phyloP scores from a whole-genome alignment of 2,888 invertebrate genomes.

The Steromphala cineraria region DNA sequence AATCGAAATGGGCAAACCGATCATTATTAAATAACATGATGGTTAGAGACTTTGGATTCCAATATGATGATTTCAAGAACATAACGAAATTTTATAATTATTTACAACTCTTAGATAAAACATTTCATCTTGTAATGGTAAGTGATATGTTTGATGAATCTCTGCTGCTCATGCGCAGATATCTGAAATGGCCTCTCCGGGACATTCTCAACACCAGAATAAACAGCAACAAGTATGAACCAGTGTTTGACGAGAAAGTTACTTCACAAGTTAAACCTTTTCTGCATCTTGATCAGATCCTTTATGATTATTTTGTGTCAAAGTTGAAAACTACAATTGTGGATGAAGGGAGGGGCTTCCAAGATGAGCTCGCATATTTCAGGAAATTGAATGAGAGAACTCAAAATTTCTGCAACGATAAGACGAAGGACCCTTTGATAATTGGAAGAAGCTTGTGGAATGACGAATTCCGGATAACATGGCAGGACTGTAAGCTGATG shows the following conservation, averaged over 20 bases:
- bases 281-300: not conserved
- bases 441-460: not conserved
- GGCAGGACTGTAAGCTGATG: not conserved
- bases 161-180: not conserved
- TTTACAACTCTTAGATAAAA: not conserved
- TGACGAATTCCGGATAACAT: not conserved
- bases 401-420: not conserved
- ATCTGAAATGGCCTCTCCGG: not conserved
- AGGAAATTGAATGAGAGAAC: not conserved
- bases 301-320: not conserved
- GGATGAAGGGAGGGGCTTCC: not conserved
- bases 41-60: conserved; percentile 49
- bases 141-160: not conserved
- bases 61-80: conserved; percentile 23
- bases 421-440: not conserved
- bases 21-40: conserved; percentile 51
- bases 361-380: conserved; percentile 13
- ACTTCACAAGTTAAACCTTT: not conserved
- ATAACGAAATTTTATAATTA: not conserved
- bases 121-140: not conserved
- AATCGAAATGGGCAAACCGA: conserved; percentile 23
- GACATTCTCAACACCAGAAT: not conserved
- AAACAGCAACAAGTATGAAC: not conserved
- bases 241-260: not conserved
- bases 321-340: not conserved